These are phyloP conservation scores for Odontomyia ornata DNA, from an alignment of 2,888 invertebrate genomes.

Conservation along the genomic window DNA sequence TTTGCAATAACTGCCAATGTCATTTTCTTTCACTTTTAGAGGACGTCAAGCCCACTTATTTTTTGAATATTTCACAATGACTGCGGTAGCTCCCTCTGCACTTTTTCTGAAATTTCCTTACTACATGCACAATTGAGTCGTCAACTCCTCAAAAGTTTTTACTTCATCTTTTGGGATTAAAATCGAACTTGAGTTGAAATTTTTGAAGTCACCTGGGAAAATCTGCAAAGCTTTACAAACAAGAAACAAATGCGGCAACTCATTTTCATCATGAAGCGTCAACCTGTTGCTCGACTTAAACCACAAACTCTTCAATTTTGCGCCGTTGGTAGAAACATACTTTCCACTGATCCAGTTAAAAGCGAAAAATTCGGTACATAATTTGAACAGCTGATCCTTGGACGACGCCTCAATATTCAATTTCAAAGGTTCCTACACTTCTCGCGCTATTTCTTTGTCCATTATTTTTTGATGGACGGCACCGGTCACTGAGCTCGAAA, in stretches of 20 bases:
- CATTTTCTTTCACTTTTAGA: neutral
- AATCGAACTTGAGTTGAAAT: neutral
- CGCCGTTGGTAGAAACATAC: too few species aligned
- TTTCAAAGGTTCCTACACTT: too few species aligned
- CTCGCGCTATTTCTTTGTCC: neutral
- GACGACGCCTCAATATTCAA: too few species aligned
- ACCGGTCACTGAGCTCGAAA: neutral
- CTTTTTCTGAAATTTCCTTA: neutral
- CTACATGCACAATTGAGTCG: neutral
- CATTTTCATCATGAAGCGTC: too few species aligned
- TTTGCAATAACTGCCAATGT: conserved; percentile 46
- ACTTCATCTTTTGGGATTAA: neutral
- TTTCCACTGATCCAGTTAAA: too few species aligned
- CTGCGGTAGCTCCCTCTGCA: conserved; percentile 9
- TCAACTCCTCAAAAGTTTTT: too few species aligned
- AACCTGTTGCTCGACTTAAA: too few species aligned
- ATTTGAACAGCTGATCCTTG: too few species aligned
- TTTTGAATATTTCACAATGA: conserved; percentile 35
- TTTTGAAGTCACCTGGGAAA: neutral
- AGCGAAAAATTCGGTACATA: too few species aligned
- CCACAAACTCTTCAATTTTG: too few species aligned
- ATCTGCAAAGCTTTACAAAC: neutral
- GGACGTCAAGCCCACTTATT: neutral
- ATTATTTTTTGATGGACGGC: neutral
- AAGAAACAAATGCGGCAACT: too few species aligned